Base-by-base conservation (phyloP, 2,797 vertebrate species). In the Cacajao melanocephalus region DNA sequence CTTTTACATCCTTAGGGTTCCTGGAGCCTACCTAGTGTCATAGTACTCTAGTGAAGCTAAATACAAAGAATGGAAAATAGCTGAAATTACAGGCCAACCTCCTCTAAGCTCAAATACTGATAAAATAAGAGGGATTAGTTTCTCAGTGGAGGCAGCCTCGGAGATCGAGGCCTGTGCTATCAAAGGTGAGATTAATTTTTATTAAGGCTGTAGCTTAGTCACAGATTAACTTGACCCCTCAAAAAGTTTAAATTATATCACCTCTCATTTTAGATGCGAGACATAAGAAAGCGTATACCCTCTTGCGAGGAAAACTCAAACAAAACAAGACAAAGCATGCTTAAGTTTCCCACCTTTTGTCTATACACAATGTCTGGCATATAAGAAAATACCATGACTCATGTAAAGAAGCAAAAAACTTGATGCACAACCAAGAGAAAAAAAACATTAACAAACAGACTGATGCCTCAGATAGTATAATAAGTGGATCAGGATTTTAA, bases 101-200 rank as follows among this genome's bases (percentile, higher is more conserved):
- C 13, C 28, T 84, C 22, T 39, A 84, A 79, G 33, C 4, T 58
- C 79, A 73, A 61, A 50, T 55, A 84, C 24, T 86, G 36, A 58
- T 61, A 81, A 85, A 48, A 95, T 24, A 80, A 92, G 84, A 84
- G 8, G 12, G 73, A 88, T 93, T 95, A 28, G 44, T 75, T 93
- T 88, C 30, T 84, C 20, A 84, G 33, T 48, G 22, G 39, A 85
- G 39, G 46, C 2, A 85, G 39, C 19, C 72, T 80, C 41, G 48
- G 28, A 90, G 13, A 91, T 58, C 73, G 12, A 84, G 33, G 36
- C 58, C 4, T 91, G 84, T n/a, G 11, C 52, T 88, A 80, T 75
- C n/a, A 46, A 75, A 93, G 20, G 39, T 76, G 36, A 93, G 48
- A 88, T 52, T 58, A 95, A 79, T 64, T 36, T 80, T 93, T 93